Conservation (phyloP, 2,888 invertebrate species). For the Rhopalosiphum nymphaeae region DNA sequence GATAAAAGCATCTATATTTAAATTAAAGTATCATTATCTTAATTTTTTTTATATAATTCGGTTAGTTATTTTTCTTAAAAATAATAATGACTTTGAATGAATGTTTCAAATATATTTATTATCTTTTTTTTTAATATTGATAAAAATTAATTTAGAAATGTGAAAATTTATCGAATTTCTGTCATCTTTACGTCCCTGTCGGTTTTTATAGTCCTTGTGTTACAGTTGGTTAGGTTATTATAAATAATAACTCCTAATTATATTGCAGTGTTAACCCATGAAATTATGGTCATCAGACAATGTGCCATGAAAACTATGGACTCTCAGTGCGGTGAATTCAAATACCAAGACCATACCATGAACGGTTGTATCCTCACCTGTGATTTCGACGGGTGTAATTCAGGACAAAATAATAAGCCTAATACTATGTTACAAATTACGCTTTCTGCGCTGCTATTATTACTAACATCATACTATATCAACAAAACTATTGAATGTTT, state of each 20-base stretch:
- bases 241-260: background rate
- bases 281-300: constrained; percentile 71
- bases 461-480: constrained; percentile 35
- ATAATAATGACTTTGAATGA: too few relatives aligned
- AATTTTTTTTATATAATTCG: too few relatives aligned
- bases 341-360: constrained; percentile 71
- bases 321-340: constrained; percentile 73
- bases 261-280: constrained; percentile 67
- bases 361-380: constrained; percentile 73
- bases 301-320: constrained; percentile 73
- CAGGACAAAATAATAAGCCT: constrained; percentile 65
- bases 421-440: background rate
- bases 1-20: too few relatives aligned
- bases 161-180: too few relatives aligned
- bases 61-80: too few relatives aligned
- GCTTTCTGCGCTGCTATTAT: background rate
- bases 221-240: background rate
- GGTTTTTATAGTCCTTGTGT: background rate
- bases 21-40: too few relatives aligned
- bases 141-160: too few relatives aligned
- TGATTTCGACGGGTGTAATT: constrained; percentile 72
- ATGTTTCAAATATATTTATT: too few relatives aligned
- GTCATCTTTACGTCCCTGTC: background rate
- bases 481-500: constrained; percentile 41
- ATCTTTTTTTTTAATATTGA: too few relatives aligned